Base-by-base conservation (phyloP, 2,797 vertebrate genomes). In the Manis pentadactyla region DNA sequence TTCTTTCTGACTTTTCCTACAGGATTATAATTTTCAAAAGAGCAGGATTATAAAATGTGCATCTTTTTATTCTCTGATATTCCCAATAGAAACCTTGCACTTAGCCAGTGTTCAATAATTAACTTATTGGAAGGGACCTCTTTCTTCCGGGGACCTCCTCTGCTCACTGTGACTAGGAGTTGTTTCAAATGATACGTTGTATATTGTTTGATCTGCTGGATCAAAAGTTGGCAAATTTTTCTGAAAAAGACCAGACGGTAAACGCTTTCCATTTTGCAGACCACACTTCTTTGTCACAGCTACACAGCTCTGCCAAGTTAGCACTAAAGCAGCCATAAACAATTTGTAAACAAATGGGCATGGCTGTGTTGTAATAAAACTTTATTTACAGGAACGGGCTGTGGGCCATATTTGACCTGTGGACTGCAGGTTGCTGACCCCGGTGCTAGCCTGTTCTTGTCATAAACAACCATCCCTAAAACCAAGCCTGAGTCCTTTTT, bases 1-100 rank as follows among this genome's bases (percentile, higher is more conserved):
- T 82, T 82, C 25, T 71, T 88, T 59, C 66, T 34, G 39, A 34
- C 27, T 63, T 94, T 88, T 77, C 23, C 42, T 85, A 9, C 13
- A n/a, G 18, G 18, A 27, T 19, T 85, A 0, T 57, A 61, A 12
- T 74, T n/a, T 78, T 61, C 64, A 46, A 4, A 66, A 83, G 49
- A 37, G 63, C 17, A 55, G 34, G 49, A 21, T 59, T 64, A 37
- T 53, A 34, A 37, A 53, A 53, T 39, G 25, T 9, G 2, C 6
- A 9, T 53, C 18, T 10, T 46, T 89, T 88, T n/a, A 46, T 68
- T 74, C 13, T 55, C 86, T 61, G 25, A 29, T 29, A 53, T n/a
- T 29, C 55, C 19, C 4, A 61, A 21, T 14, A 64, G 4, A 64
- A 53, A 51, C 1, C 15, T 27, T 82, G 39, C 14, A 7, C 34